phyloP scores from a whole-genome alignment of 2,888 invertebrate species.

The Drosophila flavopinicola region DNA sequence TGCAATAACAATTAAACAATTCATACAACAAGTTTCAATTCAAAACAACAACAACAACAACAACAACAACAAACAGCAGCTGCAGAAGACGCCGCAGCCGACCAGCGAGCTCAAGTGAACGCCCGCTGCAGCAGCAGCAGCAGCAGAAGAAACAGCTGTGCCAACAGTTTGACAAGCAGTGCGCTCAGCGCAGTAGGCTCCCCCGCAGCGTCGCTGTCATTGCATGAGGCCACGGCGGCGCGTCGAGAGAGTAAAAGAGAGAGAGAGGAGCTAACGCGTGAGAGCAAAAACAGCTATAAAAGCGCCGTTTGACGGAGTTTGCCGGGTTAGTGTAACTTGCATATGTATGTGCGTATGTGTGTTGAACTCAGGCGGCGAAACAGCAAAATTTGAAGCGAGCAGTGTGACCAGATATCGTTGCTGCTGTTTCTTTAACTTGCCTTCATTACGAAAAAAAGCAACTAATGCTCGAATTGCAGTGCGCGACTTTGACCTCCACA shows the following conservation, averaged over 20 bases:
- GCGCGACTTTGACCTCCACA: constrained; percentile 69
- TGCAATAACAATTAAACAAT: constrained; percentile 53
- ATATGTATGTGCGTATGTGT: constrained; percentile 22
- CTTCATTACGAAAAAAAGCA: constrained; percentile 11
- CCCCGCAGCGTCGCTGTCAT: constrained; percentile 61
- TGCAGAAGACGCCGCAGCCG: constrained; percentile 29
- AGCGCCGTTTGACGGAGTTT: constrained; percentile 60
- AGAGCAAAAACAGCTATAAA: constrained; percentile 35
- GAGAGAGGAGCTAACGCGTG: too few relatives aligned
- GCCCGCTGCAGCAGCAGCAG: constrained; percentile 54
- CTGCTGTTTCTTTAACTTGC: not conserved
- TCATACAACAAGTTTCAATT: constrained; percentile 59
- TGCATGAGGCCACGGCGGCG: constrained; percentile 51
- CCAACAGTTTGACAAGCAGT: constrained; percentile 58
- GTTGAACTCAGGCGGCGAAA: constrained; percentile 17
- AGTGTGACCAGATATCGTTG: constrained; percentile 37
- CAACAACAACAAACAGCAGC: constrained; percentile 24
- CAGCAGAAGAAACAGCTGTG: constrained; percentile 65
- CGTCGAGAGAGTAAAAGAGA: constrained; percentile 20
- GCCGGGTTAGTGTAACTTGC: constrained; percentile 66
- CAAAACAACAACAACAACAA: constrained; percentile 45
- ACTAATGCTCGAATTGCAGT: constrained; percentile 43
- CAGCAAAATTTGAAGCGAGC: constrained; percentile 8
- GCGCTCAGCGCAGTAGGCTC: constrained; percentile 10
- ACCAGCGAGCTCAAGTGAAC: constrained; percentile 60